A percentile compares a stretch with the other conserved stretches of the same genome.
Evolutionary conservation across 2,888 invertebrate genomes (phyloP).

Genomic region (Lithophane leautieri): DNA sequence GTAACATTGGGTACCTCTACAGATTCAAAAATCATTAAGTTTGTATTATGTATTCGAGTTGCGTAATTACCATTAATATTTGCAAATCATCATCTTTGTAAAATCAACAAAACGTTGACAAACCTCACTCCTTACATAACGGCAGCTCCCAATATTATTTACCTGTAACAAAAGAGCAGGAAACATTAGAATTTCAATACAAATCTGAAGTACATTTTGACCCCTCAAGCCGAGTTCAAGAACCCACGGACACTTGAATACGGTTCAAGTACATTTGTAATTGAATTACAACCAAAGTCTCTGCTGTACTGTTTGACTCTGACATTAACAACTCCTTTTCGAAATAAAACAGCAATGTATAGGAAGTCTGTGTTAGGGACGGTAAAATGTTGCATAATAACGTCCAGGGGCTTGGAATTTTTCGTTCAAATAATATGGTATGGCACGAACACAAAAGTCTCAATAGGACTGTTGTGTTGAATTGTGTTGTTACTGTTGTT

Average conservation of each 20-base stretch:
- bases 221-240: conserved; percentile 71
- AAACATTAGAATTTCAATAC: conserved; percentile 68
- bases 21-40: conserved; percentile 28
- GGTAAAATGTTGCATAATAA: conserved; percentile 70
- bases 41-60: conserved; percentile 21
- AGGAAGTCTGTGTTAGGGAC: conserved; percentile 68
- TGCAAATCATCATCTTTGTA: conserved; percentile 15
- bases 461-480: conserved; percentile 66
- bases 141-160: conserved; percentile 62
- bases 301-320: conserved; percentile 70
- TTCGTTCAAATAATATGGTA: conserved; percentile 78
- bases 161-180: conserved; percentile 76
- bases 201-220: conserved; percentile 66
- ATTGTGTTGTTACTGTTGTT: conserved; percentile 56
- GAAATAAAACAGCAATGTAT: conserved; percentile 73
- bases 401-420: conserved; percentile 75
- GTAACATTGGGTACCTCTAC: conserved; percentile 14
- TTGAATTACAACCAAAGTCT: conserved; percentile 72
- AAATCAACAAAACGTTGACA: conserved; percentile 44
- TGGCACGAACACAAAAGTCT: conserved; percentile 54
- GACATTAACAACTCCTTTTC: conserved; percentile 72
- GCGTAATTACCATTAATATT: conserved; percentile 36
- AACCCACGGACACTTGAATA: conserved; percentile 59
- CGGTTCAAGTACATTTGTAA: conserved; percentile 64
- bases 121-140: conserved; percentile 57